Evolutionary conservation across 1,140 invertebrate species (phyloP).

Genomic region (Tachypleus tridentatus): DNA sequence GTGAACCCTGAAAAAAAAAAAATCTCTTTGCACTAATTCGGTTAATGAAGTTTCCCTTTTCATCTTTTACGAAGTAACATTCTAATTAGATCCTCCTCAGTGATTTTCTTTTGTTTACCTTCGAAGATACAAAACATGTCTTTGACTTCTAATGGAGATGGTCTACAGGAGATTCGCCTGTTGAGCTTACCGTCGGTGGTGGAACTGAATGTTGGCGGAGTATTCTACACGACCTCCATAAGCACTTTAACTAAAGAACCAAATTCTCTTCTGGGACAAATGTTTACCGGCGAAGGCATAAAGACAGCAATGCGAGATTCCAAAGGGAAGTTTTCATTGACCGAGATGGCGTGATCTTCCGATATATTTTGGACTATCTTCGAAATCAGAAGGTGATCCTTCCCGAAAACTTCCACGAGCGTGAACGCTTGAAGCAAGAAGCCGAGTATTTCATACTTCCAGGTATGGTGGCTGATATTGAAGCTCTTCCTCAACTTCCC

Average conservation of each 20-base stretch:
- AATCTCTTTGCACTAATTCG: too few species aligned
- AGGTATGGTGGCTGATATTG: constrained; percentile 42
- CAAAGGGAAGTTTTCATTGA: constrained; percentile 59
- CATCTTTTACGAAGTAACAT: too few species aligned
- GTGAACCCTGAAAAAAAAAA: too few species aligned
- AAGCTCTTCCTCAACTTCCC: neutral
- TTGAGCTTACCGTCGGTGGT: constrained; percentile 43
- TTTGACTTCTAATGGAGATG: neutral
- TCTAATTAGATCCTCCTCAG: too few species aligned
- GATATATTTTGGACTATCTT: constrained; percentile 91
- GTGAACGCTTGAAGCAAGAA: constrained; percentile 75
- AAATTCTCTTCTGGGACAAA: constrained; percentile 54
- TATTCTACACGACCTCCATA: constrained; percentile 72
- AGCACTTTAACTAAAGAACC: constrained; percentile 59
- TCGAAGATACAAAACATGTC: too few species aligned
- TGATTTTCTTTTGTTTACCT: too few species aligned
- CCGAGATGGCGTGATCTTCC: constrained; percentile 92
- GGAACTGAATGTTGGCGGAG: constrained; percentile 82
- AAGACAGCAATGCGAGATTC: constrained; percentile 5
- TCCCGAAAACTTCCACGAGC: constrained; percentile 91
- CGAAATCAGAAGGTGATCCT: constrained; percentile 77
- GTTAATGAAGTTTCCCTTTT: too few species aligned
- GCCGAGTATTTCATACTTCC: constrained; percentile 71
- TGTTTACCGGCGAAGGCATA: constrained; percentile 48
- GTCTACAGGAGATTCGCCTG: neutral